A percentile compares a stretch with the other conserved stretches of the same genome.
Conservation (phyloP, 2,113 vertebrate genomes). For the Tyto alba region DNA sequence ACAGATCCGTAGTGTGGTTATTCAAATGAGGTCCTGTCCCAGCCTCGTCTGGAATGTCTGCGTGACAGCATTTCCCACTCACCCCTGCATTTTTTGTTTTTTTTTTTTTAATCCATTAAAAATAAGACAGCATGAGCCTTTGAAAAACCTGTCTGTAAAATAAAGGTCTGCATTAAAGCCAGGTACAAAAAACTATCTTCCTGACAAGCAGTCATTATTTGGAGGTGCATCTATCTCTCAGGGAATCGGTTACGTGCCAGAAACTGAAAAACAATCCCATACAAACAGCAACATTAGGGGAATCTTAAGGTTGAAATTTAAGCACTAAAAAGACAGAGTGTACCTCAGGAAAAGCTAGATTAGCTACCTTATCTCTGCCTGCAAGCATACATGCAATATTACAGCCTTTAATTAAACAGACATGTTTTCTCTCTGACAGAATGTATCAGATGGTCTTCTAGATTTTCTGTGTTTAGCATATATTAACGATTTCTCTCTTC, state of each 20-base stretch:
- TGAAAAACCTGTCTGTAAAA: conserved; percentile 61
- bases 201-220: conserved; percentile 61
- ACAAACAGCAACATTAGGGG: background rate
- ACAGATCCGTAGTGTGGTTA: conserved; percentile 19
- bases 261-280: background rate
- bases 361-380: conserved; percentile 55
- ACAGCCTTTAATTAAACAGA: conserved; percentile 47
- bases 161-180: conserved; percentile 40
- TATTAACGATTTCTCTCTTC: conserved; percentile 9
- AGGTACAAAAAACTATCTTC: conserved; percentile 31
- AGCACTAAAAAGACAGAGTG: conserved; percentile 32
- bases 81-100: background rate
- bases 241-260: background rate
- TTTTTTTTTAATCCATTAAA: background rate
- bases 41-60: conserved; percentile 20
- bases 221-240: conserved; percentile 28
- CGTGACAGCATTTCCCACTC: background rate
- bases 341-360: conserved; percentile 40
- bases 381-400: conserved; percentile 38
- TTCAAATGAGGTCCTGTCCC: conserved; percentile 56
- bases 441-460: conserved; percentile 8
- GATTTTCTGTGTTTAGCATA: conserved; percentile 25
- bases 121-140: conserved; percentile 38
- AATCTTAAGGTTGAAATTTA: conserved; percentile 35
- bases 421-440: conserved; percentile 13